phyloP scores from a whole-genome alignment of 2,113 vertebrate species.

The Pluvialis apricaria region DNA sequence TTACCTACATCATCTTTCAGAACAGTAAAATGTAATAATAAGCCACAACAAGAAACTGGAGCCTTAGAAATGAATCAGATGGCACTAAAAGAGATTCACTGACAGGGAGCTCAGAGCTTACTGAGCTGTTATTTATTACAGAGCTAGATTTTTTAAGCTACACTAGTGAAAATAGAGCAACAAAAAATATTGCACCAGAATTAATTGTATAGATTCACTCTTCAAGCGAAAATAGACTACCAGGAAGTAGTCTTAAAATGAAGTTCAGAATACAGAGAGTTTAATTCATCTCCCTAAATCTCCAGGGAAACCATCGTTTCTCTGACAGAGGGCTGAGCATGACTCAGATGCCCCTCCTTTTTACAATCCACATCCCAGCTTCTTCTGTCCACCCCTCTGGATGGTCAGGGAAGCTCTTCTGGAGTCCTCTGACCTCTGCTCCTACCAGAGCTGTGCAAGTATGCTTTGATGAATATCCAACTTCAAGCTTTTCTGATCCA shows the following conservation, averaged over 20 bases:
- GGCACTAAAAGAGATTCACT: slow-evolving; percentile 47
- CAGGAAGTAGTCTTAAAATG: background rate
- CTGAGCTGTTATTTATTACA: slow-evolving; percentile 20
- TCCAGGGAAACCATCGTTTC: background rate
- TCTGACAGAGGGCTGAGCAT: background rate
- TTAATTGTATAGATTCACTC: slow-evolving; percentile 1
- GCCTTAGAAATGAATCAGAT: slow-evolving; percentile 47
- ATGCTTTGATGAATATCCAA: background rate
- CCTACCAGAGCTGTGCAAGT: background rate
- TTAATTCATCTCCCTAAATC: background rate
- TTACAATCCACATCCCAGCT: background rate
- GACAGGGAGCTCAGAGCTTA: slow-evolving; percentile 1
- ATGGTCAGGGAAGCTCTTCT: background rate
- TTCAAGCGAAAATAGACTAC: background rate
- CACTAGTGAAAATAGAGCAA: slow-evolving; percentile 28
- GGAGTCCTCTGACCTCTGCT: background rate
- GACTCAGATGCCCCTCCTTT: background rate
- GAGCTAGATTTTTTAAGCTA: slow-evolving; percentile 16
- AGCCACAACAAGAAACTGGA: slow-evolving; percentile 15
- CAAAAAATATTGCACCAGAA: slow-evolving; percentile 8
- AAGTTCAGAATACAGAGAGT: background rate
- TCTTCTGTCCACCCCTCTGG: background rate
- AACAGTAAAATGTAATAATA: slow-evolving; percentile 46
- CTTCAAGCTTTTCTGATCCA: background rate
- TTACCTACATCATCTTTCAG: slow-evolving; percentile 22